These are phyloP conservation scores for Colletes gigas DNA, from an alignment of 1,140 invertebrate species.

Conservation along the genomic window DNA sequence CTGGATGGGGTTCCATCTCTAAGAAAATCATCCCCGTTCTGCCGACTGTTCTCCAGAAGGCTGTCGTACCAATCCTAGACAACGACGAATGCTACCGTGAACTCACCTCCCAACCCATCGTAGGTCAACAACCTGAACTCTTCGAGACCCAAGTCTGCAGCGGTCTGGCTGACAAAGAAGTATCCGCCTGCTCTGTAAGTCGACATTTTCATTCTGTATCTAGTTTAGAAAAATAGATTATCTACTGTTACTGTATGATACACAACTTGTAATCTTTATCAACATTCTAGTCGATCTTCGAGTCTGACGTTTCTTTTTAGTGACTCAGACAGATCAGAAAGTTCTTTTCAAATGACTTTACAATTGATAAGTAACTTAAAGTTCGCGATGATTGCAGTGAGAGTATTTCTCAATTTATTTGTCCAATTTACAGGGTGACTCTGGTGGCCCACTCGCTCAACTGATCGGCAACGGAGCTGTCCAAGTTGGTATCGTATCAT, in stretches of 20 bases:
- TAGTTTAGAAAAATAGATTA: no score
- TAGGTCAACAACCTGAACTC: conserved; percentile 19
- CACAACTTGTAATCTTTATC: no score
- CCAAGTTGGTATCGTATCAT: conserved; percentile 87
- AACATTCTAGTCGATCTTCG: no score
- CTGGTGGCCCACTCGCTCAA: conserved; percentile 85
- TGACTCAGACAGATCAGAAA: no score
- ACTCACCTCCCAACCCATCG: conserved; percentile 3
- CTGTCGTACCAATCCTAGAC: conserved; percentile 62
- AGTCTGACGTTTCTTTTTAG: no score
- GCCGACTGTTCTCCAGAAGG: conserved; percentile 66
- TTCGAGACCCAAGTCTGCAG: conserved; percentile 50
- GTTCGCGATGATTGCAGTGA: neutral
- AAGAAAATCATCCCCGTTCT: conserved; percentile 17
- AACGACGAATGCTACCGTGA: conserved; percentile 25
- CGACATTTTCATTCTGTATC: neutral
- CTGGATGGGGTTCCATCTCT: conserved; percentile 80
- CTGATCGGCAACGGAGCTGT: conserved; percentile 35
- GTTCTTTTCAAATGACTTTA: no score
- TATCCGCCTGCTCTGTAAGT: conserved; percentile 59
- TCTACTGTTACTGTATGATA: no score
- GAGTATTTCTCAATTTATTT: neutral
- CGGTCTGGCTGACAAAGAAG: conserved; percentile 1
- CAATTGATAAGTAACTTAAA: no score
- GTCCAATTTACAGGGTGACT: conserved; percentile 81